Conservation (phyloP, 2,113 vertebrate genomes). For the Neogale vison region DNA sequence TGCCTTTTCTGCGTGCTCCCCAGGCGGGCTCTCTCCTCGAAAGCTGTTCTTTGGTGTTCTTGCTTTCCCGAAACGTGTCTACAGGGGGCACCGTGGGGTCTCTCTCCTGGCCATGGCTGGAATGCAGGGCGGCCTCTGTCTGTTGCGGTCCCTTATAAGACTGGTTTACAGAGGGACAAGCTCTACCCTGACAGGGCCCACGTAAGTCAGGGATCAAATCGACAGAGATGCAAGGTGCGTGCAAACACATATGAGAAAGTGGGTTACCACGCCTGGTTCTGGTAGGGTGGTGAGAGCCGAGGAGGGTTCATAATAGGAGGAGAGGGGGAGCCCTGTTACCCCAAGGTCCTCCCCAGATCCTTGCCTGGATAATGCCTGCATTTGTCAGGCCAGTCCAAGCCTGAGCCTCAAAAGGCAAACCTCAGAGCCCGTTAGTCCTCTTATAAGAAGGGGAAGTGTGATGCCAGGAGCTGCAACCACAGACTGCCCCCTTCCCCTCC, state of each 20-base stretch:
- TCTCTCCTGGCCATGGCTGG: neutral
- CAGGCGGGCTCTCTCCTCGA: neutral
- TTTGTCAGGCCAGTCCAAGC: neutral
- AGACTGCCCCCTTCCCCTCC: neutral
- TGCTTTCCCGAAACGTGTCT: neutral
- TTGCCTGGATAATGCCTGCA: neutral
- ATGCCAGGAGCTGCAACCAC: neutral
- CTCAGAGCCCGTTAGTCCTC: neutral
- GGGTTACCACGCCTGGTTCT: neutral
- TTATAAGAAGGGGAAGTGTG: neutral
- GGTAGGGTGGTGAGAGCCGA: neutral
- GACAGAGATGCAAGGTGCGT: neutral
- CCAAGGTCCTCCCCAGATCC: neutral
- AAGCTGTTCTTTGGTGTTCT: neutral
- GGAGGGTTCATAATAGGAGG: neutral
- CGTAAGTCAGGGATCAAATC: neutral
- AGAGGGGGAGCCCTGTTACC: neutral
- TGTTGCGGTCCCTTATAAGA: neutral
- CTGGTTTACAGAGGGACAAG: neutral
- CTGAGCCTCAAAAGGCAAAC: neutral
- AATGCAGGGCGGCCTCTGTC: neutral
- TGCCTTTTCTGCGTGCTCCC: neutral
- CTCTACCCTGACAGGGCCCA: neutral
- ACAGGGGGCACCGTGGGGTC: accelerated
- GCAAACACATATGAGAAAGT: neutral